Percentiles rank a stretch among this genome's conserved stretches.
Evolutionary conservation across 1,140 invertebrate species (phyloP).

Genomic region (Bombus waltoni): DNA sequence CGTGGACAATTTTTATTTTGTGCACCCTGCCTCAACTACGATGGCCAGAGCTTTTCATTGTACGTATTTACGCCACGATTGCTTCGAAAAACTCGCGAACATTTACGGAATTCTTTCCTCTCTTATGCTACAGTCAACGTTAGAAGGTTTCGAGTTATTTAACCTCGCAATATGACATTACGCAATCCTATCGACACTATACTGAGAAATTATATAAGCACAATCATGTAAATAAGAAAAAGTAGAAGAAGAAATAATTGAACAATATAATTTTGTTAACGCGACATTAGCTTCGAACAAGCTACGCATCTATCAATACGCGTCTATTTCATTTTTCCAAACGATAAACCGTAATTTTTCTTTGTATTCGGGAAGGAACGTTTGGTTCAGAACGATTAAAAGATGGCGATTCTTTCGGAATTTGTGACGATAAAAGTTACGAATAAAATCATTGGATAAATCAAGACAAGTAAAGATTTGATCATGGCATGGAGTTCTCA

Average conservation of each 20-base stretch:
- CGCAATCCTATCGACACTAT: too few species aligned
- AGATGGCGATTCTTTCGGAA: background rate
- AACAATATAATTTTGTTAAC: too few species aligned
- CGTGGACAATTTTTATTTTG: constrained; percentile 51
- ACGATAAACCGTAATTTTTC: background rate
- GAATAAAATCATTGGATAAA: background rate
- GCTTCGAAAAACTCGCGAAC: background rate
- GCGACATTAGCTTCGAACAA: too few species aligned
- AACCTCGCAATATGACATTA: too few species aligned
- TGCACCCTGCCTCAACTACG: constrained; percentile 11
- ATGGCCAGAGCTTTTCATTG: constrained; percentile 42
- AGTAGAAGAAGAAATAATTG: too few species aligned
- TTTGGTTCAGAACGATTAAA: background rate
- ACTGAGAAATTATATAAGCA: too few species aligned
- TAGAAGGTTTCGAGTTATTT: background rate
- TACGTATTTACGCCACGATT: constrained; percentile 49
- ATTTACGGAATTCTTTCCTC: background rate
- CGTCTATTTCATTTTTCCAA: too few species aligned
- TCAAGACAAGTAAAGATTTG: background rate
- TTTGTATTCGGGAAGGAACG: background rate
- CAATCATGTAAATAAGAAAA: too few species aligned
- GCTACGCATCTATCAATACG: too few species aligned
- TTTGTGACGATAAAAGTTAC: background rate
- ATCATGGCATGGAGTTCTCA: background rate
- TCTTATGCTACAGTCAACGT: background rate